A percentile compares a stretch with the other conserved stretches of the same genome.
These are phyloP conservation scores for Lates japonicus DNA, from an alignment of 2,797 vertebrate genomes.

Conservation along the genomic window DNA sequence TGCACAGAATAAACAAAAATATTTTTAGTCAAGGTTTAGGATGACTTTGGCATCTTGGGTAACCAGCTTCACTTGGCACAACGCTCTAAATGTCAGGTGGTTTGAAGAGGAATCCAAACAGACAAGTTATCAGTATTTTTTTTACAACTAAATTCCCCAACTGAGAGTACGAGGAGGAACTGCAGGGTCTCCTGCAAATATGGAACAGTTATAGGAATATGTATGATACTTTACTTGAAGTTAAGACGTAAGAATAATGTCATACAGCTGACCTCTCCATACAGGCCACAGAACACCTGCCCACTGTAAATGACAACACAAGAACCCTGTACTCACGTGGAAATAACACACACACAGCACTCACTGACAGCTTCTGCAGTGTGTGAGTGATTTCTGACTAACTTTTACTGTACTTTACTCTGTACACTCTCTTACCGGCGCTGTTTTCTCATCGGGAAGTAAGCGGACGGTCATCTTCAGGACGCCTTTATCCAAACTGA, in stretches of 20 bases:
- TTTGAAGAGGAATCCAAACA: not conserved
- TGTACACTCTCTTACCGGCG: slow-evolving; percentile 41
- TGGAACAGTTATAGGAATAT: not conserved
- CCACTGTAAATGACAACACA: not conserved
- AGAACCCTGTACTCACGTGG: not conserved
- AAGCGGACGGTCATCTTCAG: slow-evolving; percentile 72
- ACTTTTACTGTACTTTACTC: too few species aligned
- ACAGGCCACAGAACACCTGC: not conserved
- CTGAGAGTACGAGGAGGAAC: too few species aligned
- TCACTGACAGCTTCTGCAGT: too few species aligned
- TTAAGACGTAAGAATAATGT: not conserved
- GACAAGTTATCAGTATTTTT: not conserved
- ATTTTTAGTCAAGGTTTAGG: not conserved
- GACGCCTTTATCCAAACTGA: slow-evolving; percentile 50
- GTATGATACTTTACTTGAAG: not conserved
- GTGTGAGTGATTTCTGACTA: too few species aligned
- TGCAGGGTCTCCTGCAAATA: not conserved
- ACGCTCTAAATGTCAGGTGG: too few species aligned
- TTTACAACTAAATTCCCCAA: not conserved
- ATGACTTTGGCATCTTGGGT: not conserved
- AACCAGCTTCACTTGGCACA: not conserved
- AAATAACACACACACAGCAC: too few species aligned
- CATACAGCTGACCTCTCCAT: not conserved
- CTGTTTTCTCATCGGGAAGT: not conserved
- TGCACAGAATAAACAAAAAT: slow-evolving; percentile 31